These are phyloP conservation scores for Tetrax tetrax DNA, from an alignment of 2,113 vertebrate genomes.

Conservation along the genomic window DNA sequence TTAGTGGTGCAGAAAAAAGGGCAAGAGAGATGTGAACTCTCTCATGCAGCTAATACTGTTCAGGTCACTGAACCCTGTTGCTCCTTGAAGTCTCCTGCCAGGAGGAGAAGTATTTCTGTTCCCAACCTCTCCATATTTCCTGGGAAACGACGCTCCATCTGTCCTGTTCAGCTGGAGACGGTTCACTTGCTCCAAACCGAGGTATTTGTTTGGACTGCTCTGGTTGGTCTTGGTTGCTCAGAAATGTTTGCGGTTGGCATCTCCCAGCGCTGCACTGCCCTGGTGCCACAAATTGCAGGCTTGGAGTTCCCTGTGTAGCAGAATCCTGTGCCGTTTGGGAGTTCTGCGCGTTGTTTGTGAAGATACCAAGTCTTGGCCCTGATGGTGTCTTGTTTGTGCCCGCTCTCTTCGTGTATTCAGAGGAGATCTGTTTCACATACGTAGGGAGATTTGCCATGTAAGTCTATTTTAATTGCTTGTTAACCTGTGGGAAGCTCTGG, in stretches of 20 bases:
- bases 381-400: not conserved
- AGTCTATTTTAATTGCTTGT: not conserved
- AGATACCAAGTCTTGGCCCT: not conserved
- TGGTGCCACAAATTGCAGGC: not conserved
- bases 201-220: not conserved
- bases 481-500: not conserved
- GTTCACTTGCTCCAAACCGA: not conserved
- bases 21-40: not conserved
- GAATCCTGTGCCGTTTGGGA: not conserved
- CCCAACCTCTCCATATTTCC: fast-evolving
- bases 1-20: not conserved
- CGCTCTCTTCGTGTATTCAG: not conserved
- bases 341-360: not conserved
- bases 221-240: not conserved
- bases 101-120: not conserved
- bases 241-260: not conserved
- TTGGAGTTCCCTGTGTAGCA: not conserved
- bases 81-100: not conserved
- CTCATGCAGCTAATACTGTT: not conserved
- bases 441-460: not conserved
- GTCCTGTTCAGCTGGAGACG: not conserved
- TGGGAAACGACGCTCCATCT: not conserved
- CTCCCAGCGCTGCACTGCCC: fast-evolving
- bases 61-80: not conserved
- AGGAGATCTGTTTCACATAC: not conserved